Evolutionary conservation across 2,113 vertebrate species (phyloP).

Genomic region (Turdus rufiventris): DNA sequence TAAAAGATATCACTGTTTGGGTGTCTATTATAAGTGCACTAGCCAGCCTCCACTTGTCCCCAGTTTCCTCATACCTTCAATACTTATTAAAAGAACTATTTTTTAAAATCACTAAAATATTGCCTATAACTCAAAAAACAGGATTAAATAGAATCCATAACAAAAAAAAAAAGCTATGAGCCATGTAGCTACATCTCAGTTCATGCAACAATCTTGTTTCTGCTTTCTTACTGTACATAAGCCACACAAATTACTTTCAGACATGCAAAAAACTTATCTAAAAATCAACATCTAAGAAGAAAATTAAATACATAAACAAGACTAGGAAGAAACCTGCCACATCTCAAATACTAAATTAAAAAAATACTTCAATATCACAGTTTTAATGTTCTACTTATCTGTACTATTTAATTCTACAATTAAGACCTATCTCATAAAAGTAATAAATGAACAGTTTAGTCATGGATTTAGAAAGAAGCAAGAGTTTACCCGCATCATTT

Average conservation of each 20-base stretch:
- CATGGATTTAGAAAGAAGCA: conserved; percentile 21
- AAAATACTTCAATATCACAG: background rate
- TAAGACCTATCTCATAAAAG: background rate
- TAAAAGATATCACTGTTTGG: background rate
- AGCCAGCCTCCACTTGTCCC: background rate
- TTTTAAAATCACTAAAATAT: background rate
- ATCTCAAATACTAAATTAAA: background rate
- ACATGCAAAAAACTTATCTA: background rate
- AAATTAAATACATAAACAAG: background rate
- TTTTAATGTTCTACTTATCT: background rate
- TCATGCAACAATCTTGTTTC: background rate
- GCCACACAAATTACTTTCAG: background rate
- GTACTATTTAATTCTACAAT: background rate
- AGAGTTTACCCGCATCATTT: conserved; percentile 93
- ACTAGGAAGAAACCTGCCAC: background rate
- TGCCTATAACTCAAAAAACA: background rate
- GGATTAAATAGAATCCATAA: background rate
- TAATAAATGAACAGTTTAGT: background rate
- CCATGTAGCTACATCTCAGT: background rate
- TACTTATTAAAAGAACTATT: background rate
- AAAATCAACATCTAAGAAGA: background rate
- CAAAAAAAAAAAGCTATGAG: background rate
- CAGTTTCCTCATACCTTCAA: background rate
- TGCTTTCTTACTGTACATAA: background rate
- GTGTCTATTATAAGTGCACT: background rate